Evolutionary conservation across 2,113 vertebrate genomes (phyloP).

Genomic region (Megaceryle maxima): DNA sequence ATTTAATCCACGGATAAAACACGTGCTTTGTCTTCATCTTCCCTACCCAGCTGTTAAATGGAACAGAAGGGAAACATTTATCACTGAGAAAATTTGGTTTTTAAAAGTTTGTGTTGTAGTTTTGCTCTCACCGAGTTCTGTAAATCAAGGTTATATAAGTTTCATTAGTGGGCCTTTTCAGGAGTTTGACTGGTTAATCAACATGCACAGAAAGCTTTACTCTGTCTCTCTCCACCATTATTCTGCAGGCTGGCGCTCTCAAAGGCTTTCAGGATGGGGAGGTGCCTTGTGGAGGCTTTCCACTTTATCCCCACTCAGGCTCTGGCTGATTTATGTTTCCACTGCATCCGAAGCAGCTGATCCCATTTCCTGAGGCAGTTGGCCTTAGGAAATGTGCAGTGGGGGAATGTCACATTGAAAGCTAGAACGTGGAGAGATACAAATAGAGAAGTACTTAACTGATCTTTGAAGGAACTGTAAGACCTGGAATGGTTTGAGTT

Average conservation of each 20-base stretch:
- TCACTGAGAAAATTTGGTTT: background rate
- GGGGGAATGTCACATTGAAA: background rate
- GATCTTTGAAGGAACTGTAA: background rate
- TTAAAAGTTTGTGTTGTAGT: background rate
- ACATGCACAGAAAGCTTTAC: background rate
- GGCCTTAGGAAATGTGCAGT: background rate
- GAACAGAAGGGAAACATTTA: slow-evolving; percentile 14
- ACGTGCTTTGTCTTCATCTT: slow-evolving; percentile 33
- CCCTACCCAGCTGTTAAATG: slow-evolving; percentile 13
- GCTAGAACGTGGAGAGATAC: background rate
- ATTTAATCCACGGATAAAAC: background rate
- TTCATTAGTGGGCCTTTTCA: background rate
- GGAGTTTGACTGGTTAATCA: background rate
- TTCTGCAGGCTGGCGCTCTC: background rate
- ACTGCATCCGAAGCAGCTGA: background rate
- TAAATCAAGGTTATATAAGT: background rate
- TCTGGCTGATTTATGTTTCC: background rate
- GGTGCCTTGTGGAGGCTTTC: background rate
- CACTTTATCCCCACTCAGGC: background rate
- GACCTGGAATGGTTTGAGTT: background rate
- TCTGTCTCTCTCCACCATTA: background rate
- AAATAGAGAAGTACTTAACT: background rate
- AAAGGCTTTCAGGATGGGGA: background rate
- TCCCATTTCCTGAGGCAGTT: background rate
- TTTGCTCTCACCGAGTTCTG: background rate